Base-by-base conservation (phyloP, 2,113 vertebrate genomes). In the Limanda limanda region DNA sequence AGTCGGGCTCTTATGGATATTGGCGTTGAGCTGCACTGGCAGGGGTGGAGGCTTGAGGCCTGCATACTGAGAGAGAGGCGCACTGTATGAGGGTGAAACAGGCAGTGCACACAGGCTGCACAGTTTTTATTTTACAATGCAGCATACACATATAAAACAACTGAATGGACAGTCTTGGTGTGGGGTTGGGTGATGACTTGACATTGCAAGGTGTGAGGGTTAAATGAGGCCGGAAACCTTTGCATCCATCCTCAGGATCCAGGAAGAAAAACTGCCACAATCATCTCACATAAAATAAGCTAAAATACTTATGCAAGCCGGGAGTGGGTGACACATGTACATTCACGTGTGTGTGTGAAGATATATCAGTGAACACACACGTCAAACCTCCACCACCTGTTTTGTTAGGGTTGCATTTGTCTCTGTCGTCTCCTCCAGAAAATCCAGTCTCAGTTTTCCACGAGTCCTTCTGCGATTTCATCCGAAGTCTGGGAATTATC, bases 1-100 rank as follows among this genome's bases (percentile, higher is more conserved):
- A 88, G 84, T 77, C 74, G 70, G 87, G 87, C 86, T 82, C 89
- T 93, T 92, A 93, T 89, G 93, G 89, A 92, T 93, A 94, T 92
- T 93, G 91, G 88, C 87, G 52, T 82, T 91, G 94, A 94, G 89
- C 88, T 82, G 67, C 88, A 71, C 76, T 84, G 88, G 90, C 87
- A 92, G 87, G 81, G 86, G 81, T 76, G 85, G 76, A 86, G 85
- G 86, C 81, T 80, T 63, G 56, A 88, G 89, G 89, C 85, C 84
- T 84, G 88, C 80, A 87, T 86, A 88, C 86, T 78, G 79, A 51
- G 47, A 92, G 81, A 86, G 69, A 79, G 76, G 60, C 59, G 58
- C n/a, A 61, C 70, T 69, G 75, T 77, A 72, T 59, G 68, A 83
- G 73, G 76, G 27, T 59, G 69, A 61, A 70, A 64, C 66, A 27